phyloP scores from a whole-genome alignment of 2,113 vertebrate genomes.

The Spilogale gracilis region DNA sequence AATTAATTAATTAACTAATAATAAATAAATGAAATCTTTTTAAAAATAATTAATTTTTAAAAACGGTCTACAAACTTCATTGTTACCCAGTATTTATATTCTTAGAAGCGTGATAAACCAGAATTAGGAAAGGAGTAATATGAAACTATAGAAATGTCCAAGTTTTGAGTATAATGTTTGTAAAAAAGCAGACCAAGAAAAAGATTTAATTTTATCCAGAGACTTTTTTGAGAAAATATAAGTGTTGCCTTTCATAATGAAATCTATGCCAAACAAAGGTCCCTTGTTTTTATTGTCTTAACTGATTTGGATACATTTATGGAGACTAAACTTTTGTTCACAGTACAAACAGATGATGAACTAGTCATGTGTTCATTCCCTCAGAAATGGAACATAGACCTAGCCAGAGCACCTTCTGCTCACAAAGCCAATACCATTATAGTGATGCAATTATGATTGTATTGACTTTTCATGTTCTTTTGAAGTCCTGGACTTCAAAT shows the following conservation, averaged over 20 bases:
- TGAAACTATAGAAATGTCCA: neutral
- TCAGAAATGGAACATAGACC: neutral
- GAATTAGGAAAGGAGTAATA: neutral
- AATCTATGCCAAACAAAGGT: neutral
- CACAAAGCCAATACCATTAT: neutral
- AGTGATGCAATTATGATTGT: neutral
- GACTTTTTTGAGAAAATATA: neutral
- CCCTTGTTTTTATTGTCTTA: neutral
- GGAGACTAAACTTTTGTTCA: neutral
- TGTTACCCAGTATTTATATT: slow-evolving; percentile 1
- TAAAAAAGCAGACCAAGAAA: neutral
- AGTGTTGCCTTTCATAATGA: neutral
- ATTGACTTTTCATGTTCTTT: neutral
- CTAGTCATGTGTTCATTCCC: neutral
- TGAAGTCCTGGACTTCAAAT: neutral
- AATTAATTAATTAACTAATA: no score
- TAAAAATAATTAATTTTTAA: neutral
- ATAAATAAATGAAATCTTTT: neutral
- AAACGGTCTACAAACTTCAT: neutral
- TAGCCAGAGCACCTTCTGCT: neutral
- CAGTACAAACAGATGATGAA: neutral
- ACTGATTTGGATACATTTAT: neutral
- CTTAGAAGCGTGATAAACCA: slow-evolving; percentile 1
- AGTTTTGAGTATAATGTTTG: slow-evolving; percentile 19
- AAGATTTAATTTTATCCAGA: neutral